Conservation (phyloP, 2,113 vertebrate species). For the Eulemur rufifrons region DNA sequence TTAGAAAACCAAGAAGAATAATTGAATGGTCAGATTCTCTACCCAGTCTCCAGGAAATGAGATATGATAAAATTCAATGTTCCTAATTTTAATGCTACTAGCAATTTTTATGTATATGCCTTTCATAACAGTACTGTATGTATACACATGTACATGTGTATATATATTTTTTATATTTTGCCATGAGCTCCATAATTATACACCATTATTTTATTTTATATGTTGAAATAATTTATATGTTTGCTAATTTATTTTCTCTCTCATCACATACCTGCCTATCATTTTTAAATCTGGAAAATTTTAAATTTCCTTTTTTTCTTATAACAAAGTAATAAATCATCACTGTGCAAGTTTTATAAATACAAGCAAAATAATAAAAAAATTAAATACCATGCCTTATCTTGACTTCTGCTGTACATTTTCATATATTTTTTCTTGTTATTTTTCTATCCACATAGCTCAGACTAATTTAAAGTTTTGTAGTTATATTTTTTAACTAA, state of each 20-base stretch:
- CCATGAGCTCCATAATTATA: not conserved
- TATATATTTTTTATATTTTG: not conserved
- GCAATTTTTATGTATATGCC: not conserved
- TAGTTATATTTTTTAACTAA: not conserved
- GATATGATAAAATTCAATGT: not conserved
- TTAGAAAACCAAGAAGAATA: conserved; percentile 24
- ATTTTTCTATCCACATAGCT: not conserved
- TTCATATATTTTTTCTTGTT: not conserved
- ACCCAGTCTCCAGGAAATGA: not conserved
- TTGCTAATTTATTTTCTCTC: not conserved
- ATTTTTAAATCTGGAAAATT: conserved; percentile 25
- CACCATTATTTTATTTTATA: not conserved
- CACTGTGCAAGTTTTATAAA: not conserved
- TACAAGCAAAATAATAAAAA: not conserved
- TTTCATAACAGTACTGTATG: not conserved
- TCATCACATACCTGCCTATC: not conserved
- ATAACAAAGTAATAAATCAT: not conserved
- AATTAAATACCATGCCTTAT: not conserved
- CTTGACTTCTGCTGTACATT: not conserved
- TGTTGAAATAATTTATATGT: not conserved
- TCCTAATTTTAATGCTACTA: not conserved
- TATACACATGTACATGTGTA: not conserved
- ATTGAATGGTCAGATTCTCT: not conserved
- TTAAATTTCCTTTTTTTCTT: not conserved
- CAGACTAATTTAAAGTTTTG: not conserved